These are phyloP conservation scores for Dryobates pubescens DNA, from an alignment of 2,797 vertebrate genomes.

Conservation along the genomic window DNA sequence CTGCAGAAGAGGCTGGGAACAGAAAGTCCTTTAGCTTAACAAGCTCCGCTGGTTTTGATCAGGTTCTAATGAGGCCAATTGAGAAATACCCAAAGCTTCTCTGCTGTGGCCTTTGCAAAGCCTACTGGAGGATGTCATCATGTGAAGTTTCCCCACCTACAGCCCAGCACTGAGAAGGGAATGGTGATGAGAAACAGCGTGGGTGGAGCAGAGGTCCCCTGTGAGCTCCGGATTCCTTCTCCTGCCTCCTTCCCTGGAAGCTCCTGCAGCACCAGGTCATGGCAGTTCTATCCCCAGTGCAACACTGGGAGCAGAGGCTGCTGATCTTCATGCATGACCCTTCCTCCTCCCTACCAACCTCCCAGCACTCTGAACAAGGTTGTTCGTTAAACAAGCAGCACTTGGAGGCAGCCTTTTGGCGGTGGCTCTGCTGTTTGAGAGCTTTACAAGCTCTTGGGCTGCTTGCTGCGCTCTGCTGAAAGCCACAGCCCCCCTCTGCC, in stretches of 20 bases:
- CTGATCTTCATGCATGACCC: background rate
- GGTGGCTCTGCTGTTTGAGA: background rate
- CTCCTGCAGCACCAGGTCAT: background rate
- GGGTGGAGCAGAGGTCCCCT: background rate
- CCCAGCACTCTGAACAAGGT: background rate
- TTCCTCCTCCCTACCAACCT: background rate
- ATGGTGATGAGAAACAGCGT: background rate
- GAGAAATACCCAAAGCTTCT: slow-evolving; percentile 1
- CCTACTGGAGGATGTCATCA: background rate
- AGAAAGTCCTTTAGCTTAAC: slow-evolving; percentile 17
- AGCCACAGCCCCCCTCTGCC: background rate
- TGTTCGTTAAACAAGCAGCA: background rate
- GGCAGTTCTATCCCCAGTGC: background rate
- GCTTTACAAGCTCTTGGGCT: background rate
- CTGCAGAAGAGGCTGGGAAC: slow-evolving; percentile 29
- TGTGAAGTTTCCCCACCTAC: background rate
- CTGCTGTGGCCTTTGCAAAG: background rate
- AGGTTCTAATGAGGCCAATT: slow-evolving; percentile 36
- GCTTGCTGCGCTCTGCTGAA: background rate
- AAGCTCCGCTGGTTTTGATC: slow-evolving; percentile 36
- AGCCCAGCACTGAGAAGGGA: background rate
- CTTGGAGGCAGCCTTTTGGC: fast-evolving
- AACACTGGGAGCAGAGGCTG: background rate
- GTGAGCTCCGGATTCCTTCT: background rate
- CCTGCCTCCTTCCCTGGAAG: background rate